Conservation (phyloP, 1,140 invertebrate genomes). For the Dufourea novaeangliae region DNA sequence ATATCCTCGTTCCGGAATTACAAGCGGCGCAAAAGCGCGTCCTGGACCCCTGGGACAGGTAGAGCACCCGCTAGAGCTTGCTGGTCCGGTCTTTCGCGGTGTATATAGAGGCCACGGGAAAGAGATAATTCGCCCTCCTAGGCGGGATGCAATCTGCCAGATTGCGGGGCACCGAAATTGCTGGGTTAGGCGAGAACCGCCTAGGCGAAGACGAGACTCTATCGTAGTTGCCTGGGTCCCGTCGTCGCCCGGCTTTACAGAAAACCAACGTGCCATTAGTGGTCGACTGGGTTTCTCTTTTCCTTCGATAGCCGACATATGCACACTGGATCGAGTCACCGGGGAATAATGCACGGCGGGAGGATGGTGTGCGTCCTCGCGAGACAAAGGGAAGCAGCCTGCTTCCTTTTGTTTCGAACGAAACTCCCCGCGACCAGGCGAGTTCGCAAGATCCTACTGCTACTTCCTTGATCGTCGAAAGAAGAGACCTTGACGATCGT, state of each 20-base stretch:
- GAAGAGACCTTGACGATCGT: background rate
- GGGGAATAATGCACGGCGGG: constrained; percentile 67
- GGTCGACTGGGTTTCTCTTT: constrained; percentile 21
- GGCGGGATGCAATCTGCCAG: constrained; percentile 74
- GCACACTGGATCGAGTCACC: constrained; percentile 64
- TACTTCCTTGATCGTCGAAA: background rate
- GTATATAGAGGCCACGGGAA: constrained; percentile 23
- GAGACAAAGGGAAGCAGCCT: constrained; percentile 69
- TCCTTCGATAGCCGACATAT: constrained; percentile 39
- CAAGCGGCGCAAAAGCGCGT: too few relatives aligned
- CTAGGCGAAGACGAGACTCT: too few relatives aligned
- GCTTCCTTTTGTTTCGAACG: constrained; percentile 60
- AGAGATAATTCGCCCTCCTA: constrained; percentile 67
- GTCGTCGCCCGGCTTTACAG: constrained; percentile 69
- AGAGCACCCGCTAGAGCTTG: constrained; percentile 23
- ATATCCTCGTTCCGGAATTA: constrained; percentile 39
- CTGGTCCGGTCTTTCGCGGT: constrained; percentile 16
- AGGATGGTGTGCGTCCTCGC: constrained; percentile 63
- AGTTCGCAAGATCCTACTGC: background rate
- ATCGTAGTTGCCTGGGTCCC: background rate
- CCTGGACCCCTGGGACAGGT: too few relatives aligned
- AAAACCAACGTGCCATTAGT: constrained; percentile 76
- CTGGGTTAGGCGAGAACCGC: constrained; percentile 63
- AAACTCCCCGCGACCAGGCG: constrained; percentile 26
- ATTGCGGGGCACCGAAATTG: constrained; percentile 76